Base-by-base conservation (phyloP, 2,888 invertebrate genomes). In the Orchesella flavescens region DNA sequence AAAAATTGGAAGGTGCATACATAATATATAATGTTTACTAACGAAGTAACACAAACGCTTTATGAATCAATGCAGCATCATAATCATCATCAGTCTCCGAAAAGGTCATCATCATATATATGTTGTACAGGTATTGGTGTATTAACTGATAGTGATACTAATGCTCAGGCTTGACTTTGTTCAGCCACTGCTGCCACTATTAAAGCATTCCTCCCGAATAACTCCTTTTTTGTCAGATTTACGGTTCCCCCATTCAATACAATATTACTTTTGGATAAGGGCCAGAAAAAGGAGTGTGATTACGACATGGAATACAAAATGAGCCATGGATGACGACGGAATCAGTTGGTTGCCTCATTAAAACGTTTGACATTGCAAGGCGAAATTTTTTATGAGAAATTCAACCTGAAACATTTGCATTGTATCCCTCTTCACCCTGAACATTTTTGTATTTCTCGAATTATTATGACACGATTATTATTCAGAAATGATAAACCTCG, bases 211-310 rank as follows among this genome's bases (percentile, higher is more conserved):
- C 24, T 9, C 23, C 24, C 7, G 61, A 57, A 57, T 2, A 61
- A 9, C 61, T 24, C 21, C 24, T 61, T 57, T 61, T 61, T 61
- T 24, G 24, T 61, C 13, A 13, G 4, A 23, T 21, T 65, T 65
- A 65, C 65, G 65, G 65, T 65, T 44, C 44, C 65, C 65, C 44
- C 65, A 65, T 43, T 65, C 44, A 21, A 49, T 21, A 17, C 24
- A 23, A 59, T 21, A 71, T 71, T 53, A 69, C 44, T 78, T 78
- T 78, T 78, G 78, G 78, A 71, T 71, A 78, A 71, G 69, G 61
- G 78, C 78, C 78, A 78, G 78, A 78, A 78, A 24, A 78, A 78
- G 78, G 69, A 78, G 71, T 78, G 71, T 69, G 77, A 59, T 69
- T 61, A 69, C 77, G 13, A 23, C 59, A 46, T 34, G 71, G 71